Evolutionary conservation across 1,140 invertebrate species (phyloP).

Genomic region (Oryctes rhinoceros): DNA sequence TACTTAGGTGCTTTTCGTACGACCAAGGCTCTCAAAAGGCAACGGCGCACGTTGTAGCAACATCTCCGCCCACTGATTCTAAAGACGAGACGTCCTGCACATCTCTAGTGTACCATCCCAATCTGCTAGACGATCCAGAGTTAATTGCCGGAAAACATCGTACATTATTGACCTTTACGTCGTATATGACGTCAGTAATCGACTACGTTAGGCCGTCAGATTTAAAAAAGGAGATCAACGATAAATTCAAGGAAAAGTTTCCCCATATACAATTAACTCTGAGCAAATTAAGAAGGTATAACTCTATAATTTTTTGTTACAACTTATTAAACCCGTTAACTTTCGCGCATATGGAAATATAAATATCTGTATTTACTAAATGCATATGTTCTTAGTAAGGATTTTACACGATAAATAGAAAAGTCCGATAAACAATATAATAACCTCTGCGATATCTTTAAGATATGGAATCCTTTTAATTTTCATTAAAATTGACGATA

Average conservation of each 20-base stretch:
- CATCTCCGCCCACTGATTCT: conserved; percentile 68
- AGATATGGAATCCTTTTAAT: too few relatives aligned
- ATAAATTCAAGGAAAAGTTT: conserved; percentile 96
- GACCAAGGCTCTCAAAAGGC: conserved; percentile 71
- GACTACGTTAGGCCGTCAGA: conserved; percentile 97
- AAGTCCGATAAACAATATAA: too few relatives aligned
- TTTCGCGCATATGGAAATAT: too few relatives aligned
- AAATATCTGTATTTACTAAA: too few relatives aligned
- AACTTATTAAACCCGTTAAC: too few relatives aligned
- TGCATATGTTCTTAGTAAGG: too few relatives aligned
- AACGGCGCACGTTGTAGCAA: conserved; percentile 63
- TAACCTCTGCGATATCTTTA: too few relatives aligned
- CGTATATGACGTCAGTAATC: conserved; percentile 96
- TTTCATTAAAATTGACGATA: too few relatives aligned
- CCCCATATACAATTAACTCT: conserved; percentile 93
- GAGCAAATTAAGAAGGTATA: conserved; percentile 94
- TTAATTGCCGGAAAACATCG: conserved; percentile 94
- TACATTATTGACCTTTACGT: conserved; percentile 92
- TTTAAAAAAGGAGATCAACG: conserved; percentile 96
- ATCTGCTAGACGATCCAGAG: conserved; percentile 94
- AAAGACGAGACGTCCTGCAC: conserved; percentile 57
- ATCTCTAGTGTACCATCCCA: conserved; percentile 78
- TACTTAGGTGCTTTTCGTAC: conserved; percentile 79
- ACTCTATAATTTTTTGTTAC: too few relatives aligned
- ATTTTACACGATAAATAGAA: too few relatives aligned